Conservation (phyloP, 2,113 vertebrate species). For the Phylloscopus trochiloides region DNA sequence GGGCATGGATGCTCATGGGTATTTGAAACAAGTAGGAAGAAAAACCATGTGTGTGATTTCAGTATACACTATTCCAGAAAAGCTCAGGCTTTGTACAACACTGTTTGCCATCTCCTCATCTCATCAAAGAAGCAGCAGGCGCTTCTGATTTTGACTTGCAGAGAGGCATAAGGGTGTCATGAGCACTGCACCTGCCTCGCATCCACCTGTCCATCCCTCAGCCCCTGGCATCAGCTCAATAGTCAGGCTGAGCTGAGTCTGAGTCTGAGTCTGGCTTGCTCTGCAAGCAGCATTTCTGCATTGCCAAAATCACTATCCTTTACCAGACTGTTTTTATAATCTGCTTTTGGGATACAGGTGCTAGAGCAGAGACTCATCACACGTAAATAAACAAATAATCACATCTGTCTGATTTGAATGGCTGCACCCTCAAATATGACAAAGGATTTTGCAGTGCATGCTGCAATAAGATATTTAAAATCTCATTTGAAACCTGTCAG, state of each 20-base stretch:
- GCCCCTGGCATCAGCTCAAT: not conserved
- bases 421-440: not conserved
- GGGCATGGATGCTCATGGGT: not conserved
- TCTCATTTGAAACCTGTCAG: not conserved
- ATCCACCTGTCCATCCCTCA: rapidly evolving
- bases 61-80: not conserved
- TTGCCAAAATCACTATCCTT: not conserved
- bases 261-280: not conserved
- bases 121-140: rapidly evolving
- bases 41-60: rapidly evolving
- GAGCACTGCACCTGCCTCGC: rapidly evolving
- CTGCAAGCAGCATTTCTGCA: not conserved
- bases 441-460: not conserved
- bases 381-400: not conserved
- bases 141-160: not conserved
- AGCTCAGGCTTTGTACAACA: not conserved
- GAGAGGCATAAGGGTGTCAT: not conserved
- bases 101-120: not conserved
- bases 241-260: rapidly evolving
- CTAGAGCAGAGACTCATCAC: not conserved
- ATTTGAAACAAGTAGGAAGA: not conserved
- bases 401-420: not conserved
- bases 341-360: not conserved
- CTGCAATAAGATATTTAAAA: not conserved
- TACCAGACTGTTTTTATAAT: not conserved